These are phyloP conservation scores for Euschistus heros DNA, from an alignment of 1,140 invertebrate species.

Conservation along the genomic window DNA sequence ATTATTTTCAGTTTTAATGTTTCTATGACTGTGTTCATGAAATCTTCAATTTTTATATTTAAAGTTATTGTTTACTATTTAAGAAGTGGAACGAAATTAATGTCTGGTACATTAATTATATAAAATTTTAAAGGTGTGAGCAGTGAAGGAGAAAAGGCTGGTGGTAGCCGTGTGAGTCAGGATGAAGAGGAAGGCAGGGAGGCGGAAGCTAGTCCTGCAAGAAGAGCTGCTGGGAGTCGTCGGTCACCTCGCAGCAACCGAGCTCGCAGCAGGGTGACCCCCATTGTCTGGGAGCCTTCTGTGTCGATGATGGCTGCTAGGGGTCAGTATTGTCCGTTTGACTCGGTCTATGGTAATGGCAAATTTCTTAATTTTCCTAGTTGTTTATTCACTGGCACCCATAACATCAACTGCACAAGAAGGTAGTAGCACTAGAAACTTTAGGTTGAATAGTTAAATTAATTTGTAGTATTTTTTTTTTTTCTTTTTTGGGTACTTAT, in stretches of 20 bases:
- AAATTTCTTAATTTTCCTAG: background rate
- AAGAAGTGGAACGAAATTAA: background rate
- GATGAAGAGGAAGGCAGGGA: constrained; percentile 53
- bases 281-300: constrained; percentile 8
- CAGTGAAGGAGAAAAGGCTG: constrained; percentile 49
- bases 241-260: background rate
- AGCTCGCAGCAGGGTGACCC: background rate
- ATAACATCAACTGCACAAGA: too few species aligned
- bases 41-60: too few species aligned
- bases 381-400: background rate
- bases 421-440: background rate
- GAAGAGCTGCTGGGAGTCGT: background rate
- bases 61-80: background rate
- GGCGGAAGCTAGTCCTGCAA: constrained; percentile 38
- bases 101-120: background rate
- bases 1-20: constrained; percentile 2
- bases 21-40: too few species aligned
- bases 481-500: background rate
- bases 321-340: constrained; percentile 2
- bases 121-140: constrained; percentile 37
- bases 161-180: constrained; percentile 34
- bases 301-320: constrained; percentile 1
- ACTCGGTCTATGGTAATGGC: background rate
- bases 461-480: background rate
- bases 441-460: background rate